phyloP scores from a whole-genome alignment of 35 echinoderm and acorn worm genomes.

The Apostichopus japonicus region DNA sequence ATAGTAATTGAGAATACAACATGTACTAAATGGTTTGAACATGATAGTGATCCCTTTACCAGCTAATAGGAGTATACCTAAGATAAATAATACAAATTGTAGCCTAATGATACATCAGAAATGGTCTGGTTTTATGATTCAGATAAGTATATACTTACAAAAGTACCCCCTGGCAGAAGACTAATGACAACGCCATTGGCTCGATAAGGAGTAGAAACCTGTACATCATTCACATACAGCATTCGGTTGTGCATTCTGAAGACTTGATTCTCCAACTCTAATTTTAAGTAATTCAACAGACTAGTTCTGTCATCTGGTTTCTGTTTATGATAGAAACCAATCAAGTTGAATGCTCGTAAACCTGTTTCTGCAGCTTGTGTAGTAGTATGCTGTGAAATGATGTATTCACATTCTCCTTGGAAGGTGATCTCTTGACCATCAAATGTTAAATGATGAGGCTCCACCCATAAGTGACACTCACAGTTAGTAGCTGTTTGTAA shows the following conservation, averaged over 20 bases:
- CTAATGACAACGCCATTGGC: background rate
- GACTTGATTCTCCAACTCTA: background rate
- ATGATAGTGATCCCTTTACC: no score
- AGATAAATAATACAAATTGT: no score
- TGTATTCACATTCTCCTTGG: conserved; percentile 38
- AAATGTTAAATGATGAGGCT: conserved; percentile 13
- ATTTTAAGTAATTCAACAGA: background rate
- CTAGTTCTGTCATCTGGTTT: background rate
- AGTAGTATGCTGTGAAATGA: conserved; percentile 2
- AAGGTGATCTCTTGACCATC: conserved; percentile 14
- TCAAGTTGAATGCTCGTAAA: background rate
- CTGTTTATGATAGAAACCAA: conserved; percentile 1
- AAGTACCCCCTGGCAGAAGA: background rate
- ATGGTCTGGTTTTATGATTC: no score
- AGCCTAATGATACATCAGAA: no score
- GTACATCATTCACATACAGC: background rate
- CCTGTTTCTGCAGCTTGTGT: background rate
- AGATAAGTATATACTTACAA: background rate
- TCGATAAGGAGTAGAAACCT: background rate
- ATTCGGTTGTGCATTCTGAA: conserved; percentile 8
- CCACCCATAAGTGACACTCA: background rate
- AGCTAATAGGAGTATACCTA: no score
- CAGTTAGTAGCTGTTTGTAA: background rate
- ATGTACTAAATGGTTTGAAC: no score
- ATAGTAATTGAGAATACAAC: no score